phyloP scores from a whole-genome alignment of 2,888 invertebrate genomes.

The Drosophila ustulata region DNA sequence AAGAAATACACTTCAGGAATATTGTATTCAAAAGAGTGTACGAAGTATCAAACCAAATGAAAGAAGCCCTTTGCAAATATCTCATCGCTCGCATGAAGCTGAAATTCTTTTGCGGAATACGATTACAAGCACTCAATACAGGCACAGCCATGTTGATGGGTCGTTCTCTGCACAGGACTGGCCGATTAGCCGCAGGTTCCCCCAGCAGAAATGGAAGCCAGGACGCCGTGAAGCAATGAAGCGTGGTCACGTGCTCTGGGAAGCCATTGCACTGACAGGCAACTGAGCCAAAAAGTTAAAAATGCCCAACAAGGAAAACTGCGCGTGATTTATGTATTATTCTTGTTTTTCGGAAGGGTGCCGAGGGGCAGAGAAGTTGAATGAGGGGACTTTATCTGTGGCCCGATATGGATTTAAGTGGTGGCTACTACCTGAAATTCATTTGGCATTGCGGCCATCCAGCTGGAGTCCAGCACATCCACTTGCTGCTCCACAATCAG shows the following conservation, averaged over 20 bases:
- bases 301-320: slow-evolving; percentile 50
- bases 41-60: neutral
- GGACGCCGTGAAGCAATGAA: slow-evolving; percentile 56
- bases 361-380: neutral
- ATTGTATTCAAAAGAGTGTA: neutral
- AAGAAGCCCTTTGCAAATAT: neutral
- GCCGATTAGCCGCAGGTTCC: slow-evolving; percentile 15
- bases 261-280: slow-evolving; percentile 61
- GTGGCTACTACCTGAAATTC: slow-evolving; percentile 72
- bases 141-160: neutral
- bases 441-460: slow-evolving; percentile 71
- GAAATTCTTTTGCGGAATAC: neutral
- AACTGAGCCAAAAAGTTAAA: slow-evolving; percentile 63
- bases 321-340: slow-evolving; percentile 68
- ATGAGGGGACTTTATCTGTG: slow-evolving; percentile 35
- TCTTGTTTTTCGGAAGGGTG: slow-evolving; percentile 1
- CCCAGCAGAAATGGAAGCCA: slow-evolving; percentile 26
- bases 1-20: neutral
- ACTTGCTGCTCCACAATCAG: slow-evolving; percentile 38
- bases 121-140: neutral
- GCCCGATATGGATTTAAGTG: slow-evolving; percentile 56
- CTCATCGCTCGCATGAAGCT: neutral
- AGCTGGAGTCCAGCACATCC: slow-evolving; percentile 64
- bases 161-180: neutral
- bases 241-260: slow-evolving; percentile 72